Base-by-base conservation (phyloP, 2,113 vertebrate genomes). In the Chrysochloris asiatica region DNA sequence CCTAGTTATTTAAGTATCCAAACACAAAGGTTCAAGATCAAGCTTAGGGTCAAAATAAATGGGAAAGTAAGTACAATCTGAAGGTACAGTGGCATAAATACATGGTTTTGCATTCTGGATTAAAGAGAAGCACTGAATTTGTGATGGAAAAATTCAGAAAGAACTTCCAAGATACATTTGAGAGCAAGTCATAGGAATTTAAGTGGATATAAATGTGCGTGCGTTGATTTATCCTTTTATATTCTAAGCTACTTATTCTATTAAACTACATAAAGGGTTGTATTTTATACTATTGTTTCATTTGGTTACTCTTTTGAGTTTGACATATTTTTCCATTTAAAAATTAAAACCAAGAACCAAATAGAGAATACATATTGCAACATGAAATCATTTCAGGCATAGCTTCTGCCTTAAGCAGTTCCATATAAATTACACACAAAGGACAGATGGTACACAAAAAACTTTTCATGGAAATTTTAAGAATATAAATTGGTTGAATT, bases 1-100 rank as follows among this genome's bases (percentile, higher is more conserved):
- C 78, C 28, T 93, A 94, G 81, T 83, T 91, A 86, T 83, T 95
- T 85, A 93, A 91, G 59, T 85, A 91, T 56, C 56, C 45, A 91
- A 91, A 56, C 17, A 50, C 69, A 56, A 54, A 89, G 67, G 30
- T 33, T 89, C 33, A 92, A 69, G 47, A 54, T 89, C 6, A 84
- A 84, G 28, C 16, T 89, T 82, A 71, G 59, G 54, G 10, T 71
- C 45, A 83, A 92, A 93, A 41, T 4, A 12, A 92, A 22, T 43
- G 45, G n/a, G 45, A 85, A 86, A 82, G 22, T 22, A 78, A 63
- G 50, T 77, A 86, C 16, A 90, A 36, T 86, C 1, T 52, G 41
- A 89, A 65, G 59, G 65, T 65, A 84, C 85, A 71, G 28, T 59
- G 36, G 10, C 4, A 73, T 76, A 71, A 85, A 36, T 82, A 75